A percentile compares a stretch with the other conserved stretches of the same genome.
phyloP scores from a whole-genome alignment of 2,888 invertebrate species.

The Galerucella calmariensis region DNA sequence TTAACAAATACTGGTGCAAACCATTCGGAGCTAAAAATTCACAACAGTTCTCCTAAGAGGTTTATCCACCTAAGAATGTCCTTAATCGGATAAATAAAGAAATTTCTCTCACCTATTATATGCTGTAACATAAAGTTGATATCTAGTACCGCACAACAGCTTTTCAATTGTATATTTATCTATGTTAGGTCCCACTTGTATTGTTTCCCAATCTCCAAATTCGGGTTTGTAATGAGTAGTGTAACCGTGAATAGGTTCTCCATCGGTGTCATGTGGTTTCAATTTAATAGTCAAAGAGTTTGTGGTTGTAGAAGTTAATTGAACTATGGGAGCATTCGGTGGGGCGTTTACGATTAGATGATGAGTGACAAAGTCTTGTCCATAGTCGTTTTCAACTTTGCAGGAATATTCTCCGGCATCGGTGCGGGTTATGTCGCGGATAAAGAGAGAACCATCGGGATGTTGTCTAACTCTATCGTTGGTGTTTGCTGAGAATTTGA shows the following conservation, averaged over 20 bases:
- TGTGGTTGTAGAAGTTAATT: constrained; percentile 78
- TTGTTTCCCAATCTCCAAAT: constrained; percentile 93
- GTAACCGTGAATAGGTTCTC: constrained; percentile 91
- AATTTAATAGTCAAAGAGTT: constrained; percentile 79
- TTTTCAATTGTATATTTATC: constrained; percentile 88
- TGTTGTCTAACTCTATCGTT: constrained; percentile 86
- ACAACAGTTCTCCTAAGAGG: no score
- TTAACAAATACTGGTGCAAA: no score
- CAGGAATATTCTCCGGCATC: constrained; percentile 96
- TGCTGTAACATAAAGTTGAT: constrained; percentile 92
- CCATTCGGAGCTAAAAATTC: no score
- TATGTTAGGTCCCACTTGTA: constrained; percentile 76
- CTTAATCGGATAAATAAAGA: background rate
- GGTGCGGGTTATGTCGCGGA: constrained; percentile 86
- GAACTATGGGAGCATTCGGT: constrained; percentile 74
- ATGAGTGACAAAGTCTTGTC: constrained; percentile 92
- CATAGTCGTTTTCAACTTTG: constrained; percentile 89
- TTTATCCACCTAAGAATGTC: no score
- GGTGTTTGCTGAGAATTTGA: constrained; percentile 79
- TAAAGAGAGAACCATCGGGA: constrained; percentile 91
- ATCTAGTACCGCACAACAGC: constrained; percentile 91
- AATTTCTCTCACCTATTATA: constrained; percentile 79
- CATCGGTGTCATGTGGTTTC: constrained; percentile 80
- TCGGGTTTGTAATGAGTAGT: constrained; percentile 93
- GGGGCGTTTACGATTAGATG: constrained; percentile 86